Evolutionary conservation across 2,113 vertebrate genomes (phyloP).

Genomic region (Garra rufa): DNA sequence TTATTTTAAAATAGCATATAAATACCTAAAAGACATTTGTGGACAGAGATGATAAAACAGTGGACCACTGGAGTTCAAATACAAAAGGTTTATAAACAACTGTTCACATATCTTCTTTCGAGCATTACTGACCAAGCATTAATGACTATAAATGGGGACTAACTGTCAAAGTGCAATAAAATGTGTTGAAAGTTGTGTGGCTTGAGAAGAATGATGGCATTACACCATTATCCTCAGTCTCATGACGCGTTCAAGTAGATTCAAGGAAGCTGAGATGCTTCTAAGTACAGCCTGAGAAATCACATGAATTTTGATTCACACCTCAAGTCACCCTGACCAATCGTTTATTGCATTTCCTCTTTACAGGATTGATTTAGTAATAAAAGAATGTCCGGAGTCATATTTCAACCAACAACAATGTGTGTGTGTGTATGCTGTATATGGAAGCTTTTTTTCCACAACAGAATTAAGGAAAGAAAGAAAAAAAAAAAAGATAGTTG

Average conservation of each 20-base stretch:
- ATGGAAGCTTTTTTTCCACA: neutral
- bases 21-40: slow-evolving; percentile 64
- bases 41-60: slow-evolving; percentile 61
- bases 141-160: slow-evolving; percentile 31
- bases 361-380: neutral
- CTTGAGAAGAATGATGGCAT: neutral
- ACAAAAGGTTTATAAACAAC: slow-evolving; percentile 65
- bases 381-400: neutral
- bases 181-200: neutral
- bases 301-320: neutral
- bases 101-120: slow-evolving; percentile 48
- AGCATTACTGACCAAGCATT: slow-evolving; percentile 59
- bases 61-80: slow-evolving; percentile 65
- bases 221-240: neutral
- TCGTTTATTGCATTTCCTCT: neutral
- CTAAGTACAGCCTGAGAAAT: slow-evolving; percentile 17
- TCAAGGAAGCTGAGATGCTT: neutral
- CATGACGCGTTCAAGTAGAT: neutral
- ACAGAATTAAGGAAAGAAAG: no score
- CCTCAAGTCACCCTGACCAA: neutral
- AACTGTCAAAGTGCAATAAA: slow-evolving; percentile 37
- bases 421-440: neutral
- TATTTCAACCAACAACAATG: neutral
- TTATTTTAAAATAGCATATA: slow-evolving; percentile 76
- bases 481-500: neutral